phyloP scores from a whole-genome alignment of 2,113 vertebrate genomes.

The Hemichromis elongatus region DNA sequence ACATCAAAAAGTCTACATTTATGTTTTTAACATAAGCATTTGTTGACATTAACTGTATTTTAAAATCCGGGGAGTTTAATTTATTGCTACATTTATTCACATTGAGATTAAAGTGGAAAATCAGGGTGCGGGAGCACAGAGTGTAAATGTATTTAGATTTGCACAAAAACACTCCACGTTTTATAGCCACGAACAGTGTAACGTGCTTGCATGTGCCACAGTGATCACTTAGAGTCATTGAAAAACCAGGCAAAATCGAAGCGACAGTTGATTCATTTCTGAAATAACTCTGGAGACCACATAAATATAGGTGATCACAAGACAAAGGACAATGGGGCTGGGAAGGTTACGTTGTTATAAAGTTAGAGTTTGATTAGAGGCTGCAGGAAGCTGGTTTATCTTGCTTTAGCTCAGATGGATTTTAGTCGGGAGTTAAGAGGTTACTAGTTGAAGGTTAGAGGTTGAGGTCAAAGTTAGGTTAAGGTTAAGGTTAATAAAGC shows the following conservation, averaged over 20 bases:
- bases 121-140: background rate
- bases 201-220: background rate
- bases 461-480: constrained; percentile 71
- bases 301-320: constrained; percentile 50
- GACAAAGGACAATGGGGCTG: constrained; percentile 43
- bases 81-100: background rate
- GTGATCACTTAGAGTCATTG: background rate
- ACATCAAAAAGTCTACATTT: background rate
- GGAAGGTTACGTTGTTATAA: constrained; percentile 64
- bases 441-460: constrained; percentile 71
- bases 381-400: constrained; percentile 61
- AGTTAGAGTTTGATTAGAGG: constrained; percentile 65
- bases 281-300: constrained; percentile 31
- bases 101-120: background rate
- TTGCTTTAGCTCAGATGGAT: constrained; percentile 59
- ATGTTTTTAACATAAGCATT: background rate
- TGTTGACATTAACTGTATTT: background rate
- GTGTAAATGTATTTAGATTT: too few relatives aligned
- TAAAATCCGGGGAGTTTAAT: background rate
- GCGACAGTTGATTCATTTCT: constrained; percentile 17
- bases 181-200: background rate
- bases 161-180: background rate
- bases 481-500: constrained; percentile 78
- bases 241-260: constrained; percentile 73
- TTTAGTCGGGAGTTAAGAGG: constrained; percentile 52